Conservation (phyloP, 2,888 invertebrate genomes). For the Carpatolechia fugitivella region DNA sequence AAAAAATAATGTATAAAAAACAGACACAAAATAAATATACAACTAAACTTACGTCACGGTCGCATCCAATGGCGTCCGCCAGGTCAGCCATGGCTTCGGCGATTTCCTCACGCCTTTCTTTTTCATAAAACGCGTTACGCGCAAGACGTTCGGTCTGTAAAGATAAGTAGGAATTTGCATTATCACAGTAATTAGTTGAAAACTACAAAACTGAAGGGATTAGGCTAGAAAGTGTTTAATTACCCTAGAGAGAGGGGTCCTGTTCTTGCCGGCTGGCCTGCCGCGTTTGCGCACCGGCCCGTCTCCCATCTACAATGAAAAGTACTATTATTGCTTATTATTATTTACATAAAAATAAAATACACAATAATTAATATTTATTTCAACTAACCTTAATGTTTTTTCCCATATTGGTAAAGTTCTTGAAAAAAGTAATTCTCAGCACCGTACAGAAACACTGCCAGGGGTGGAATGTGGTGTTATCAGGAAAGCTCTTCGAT, state of each 20-base stretch:
- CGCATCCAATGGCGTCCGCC: background rate
- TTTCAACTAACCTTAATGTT: too few species aligned
- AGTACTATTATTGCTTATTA: too few species aligned
- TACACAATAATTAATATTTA: too few species aligned
- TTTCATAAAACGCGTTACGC: background rate
- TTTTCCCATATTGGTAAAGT: too few species aligned
- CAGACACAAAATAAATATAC: too few species aligned
- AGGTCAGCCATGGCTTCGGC: background rate
- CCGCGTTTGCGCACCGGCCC: constrained; percentile 31
- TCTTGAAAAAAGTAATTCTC: background rate
- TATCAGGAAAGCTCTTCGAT: background rate
- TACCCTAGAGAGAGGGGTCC: constrained; percentile 42
- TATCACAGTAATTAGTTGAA: background rate
- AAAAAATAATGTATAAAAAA: too few species aligned
- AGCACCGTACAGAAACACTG: background rate
- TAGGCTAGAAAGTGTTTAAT: too few species aligned
- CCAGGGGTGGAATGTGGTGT: background rate
- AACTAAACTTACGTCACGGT: too few species aligned
- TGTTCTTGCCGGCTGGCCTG: constrained; percentile 42
- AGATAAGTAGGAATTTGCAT: too few species aligned
- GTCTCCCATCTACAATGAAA: too few species aligned
- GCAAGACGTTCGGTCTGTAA: background rate
- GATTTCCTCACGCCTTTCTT: background rate
- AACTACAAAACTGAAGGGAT: too few species aligned
- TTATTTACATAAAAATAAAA: too few species aligned